Percentiles rank a stretch among this genome's conserved stretches.
These are phyloP conservation scores for Boloria euphrosyne DNA, from an alignment of 2,888 invertebrate species.

Conservation along the genomic window DNA sequence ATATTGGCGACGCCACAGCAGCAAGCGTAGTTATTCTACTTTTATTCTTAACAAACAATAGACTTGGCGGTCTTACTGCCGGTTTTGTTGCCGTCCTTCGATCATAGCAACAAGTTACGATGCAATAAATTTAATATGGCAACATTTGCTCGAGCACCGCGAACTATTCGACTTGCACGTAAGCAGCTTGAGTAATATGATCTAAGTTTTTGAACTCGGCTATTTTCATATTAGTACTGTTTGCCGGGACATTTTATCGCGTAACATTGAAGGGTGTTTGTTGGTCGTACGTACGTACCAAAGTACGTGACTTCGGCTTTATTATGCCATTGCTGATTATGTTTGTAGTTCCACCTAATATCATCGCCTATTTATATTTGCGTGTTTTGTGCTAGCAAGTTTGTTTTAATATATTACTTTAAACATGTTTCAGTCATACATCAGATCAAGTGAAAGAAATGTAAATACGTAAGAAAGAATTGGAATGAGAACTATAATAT, in stretches of 20 bases:
- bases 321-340: slow-evolving; percentile 34
- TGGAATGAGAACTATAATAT: background rate
- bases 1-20: slow-evolving; percentile 52
- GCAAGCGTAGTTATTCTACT: slow-evolving; percentile 57
- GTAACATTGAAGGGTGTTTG: slow-evolving; percentile 44
- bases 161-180: slow-evolving; percentile 49
- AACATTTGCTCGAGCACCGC: slow-evolving; percentile 73
- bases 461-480: too few relatives aligned
- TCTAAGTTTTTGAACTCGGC: slow-evolving; percentile 48
- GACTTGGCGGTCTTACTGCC: slow-evolving; percentile 61
- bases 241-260: slow-evolving; percentile 45
- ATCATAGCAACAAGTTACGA: slow-evolving; percentile 76
- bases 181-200: slow-evolving; percentile 48
- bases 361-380: background rate
- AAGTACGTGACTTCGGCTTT: slow-evolving; percentile 47
- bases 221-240: slow-evolving; percentile 49
- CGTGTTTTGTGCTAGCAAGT: background rate
- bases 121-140: slow-evolving; percentile 76
- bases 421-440: too few relatives aligned
- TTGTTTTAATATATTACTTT: too few relatives aligned
- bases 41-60: slow-evolving; percentile 78
- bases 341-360: slow-evolving; percentile 36
- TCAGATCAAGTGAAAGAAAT: too few relatives aligned
- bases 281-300: slow-evolving; percentile 41
- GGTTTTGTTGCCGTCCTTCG: slow-evolving; percentile 66